Evolutionary conservation across 2,888 invertebrate species (phyloP), one percentile per base, ranked within the genome.

Genomic region (Herminia tarsipennalis): DNA sequence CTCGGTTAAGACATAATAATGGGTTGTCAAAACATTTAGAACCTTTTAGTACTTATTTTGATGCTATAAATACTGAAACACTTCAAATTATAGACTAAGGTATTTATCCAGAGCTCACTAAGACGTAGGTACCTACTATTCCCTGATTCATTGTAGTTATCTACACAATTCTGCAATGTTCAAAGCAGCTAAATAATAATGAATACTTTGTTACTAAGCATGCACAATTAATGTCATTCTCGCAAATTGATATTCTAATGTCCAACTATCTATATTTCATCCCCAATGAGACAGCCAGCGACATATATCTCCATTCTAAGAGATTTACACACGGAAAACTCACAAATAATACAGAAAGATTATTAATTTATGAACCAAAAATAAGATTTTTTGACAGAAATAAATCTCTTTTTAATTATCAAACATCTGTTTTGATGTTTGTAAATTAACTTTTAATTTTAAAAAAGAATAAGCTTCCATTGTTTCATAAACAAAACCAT

Each of bases 401-500:
- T 25, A 35, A 34, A 32, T 17, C 12, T 27, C 18, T 32, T 20
- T 41, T 36, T 28, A 6, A 30, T 9, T 36, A 13, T 9, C 8
- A 1, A 34, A 39, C 34, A 39, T 34, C 39, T 45, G 45, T 34
- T 34, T 20, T 39, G 39, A 39, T 29, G 33, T 37, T 44, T 9
- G 14, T 34, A 35, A 46, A 46, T 35, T 28, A 40, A 21, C 25
- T 24, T 35, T 29, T 46, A 27, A 38, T 43, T 45, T 46, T n/a
- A 25, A 46, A 46, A 39, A 13, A 34, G 17, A 35, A 45, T 35
- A 44, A 30, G 52, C 45, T 53, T 58, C 51, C 55, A 56, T 39
- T 44, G 58, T 61, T 54, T 43, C 24, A 43, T 47, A 53, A 62
- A 56, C 39, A 52, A 55, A 54, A 46, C 64, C 53, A 61, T 47